Evolutionary conservation across 2,797 vertebrate species (phyloP).

Genomic region (Notoglanidium macrostoma): DNA sequence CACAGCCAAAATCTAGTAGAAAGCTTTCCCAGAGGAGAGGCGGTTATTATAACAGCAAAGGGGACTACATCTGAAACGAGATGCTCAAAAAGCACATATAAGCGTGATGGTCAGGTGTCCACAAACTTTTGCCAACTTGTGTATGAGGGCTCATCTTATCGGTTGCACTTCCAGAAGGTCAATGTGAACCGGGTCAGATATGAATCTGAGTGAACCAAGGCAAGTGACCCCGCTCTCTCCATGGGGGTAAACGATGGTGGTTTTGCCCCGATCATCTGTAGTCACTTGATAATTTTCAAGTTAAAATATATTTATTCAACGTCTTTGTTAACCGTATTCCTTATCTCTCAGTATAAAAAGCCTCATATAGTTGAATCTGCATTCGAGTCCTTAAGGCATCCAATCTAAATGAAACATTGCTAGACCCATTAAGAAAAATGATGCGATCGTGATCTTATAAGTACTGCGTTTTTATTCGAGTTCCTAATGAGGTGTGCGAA

Average conservation of each 20-base stretch:
- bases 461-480: neutral
- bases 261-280: neutral
- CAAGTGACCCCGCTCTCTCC: neutral
- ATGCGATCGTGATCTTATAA: neutral
- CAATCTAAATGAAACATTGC: neutral
- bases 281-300: neutral
- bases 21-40: neutral
- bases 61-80: neutral
- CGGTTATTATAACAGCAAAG: neutral
- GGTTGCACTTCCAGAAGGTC: neutral
- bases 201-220: neutral
- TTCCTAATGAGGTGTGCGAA: slow-evolving; percentile 26
- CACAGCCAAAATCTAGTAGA: neutral
- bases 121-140: neutral
- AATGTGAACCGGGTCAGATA: neutral
- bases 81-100: neutral
- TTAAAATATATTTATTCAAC: neutral
- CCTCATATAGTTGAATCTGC: neutral
- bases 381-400: neutral
- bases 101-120: neutral
- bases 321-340: neutral
- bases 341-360: neutral
- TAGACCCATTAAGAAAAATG: neutral
- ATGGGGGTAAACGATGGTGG: neutral
- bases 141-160: no score